Conservation (phyloP, 2,113 vertebrate genomes). For the Corydoras sp. region DNA sequence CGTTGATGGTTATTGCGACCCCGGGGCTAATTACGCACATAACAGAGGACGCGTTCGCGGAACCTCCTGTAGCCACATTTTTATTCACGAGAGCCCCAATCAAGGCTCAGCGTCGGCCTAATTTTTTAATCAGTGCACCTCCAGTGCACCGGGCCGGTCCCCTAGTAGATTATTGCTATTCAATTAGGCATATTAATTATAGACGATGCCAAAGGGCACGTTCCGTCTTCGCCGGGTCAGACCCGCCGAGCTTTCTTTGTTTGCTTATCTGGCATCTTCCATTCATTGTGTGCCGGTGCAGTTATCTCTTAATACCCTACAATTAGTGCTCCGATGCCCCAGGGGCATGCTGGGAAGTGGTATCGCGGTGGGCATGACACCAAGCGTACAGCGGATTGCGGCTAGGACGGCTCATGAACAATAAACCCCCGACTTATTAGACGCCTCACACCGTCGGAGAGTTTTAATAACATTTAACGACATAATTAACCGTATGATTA, state of each 20-base stretch:
- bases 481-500: no score
- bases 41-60: slow-evolving; percentile 60
- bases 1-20: slow-evolving; percentile 64
- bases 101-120: slow-evolving; percentile 60
- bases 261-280: slow-evolving; percentile 55
- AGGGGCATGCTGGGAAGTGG: slow-evolving; percentile 45
- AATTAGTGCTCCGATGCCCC: slow-evolving; percentile 45
- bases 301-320: slow-evolving; percentile 37
- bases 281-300: slow-evolving; percentile 44
- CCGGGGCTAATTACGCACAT: slow-evolving; percentile 64
- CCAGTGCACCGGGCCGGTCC: slow-evolving; percentile 61
- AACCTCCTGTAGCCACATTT: slow-evolving; percentile 62
- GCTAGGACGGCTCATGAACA: no score
- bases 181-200: slow-evolving; percentile 75
- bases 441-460: no score
- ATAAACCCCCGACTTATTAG: no score
- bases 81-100: slow-evolving; percentile 64
- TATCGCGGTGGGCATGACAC: slow-evolving; percentile 32
- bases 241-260: slow-evolving; percentile 47
- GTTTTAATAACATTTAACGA: no score
- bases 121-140: slow-evolving; percentile 70
- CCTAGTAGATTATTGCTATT: slow-evolving; percentile 69
- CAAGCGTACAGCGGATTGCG: neutral
- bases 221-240: slow-evolving; percentile 54
- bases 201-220: slow-evolving; percentile 59